A percentile compares a stretch with the other conserved stretches of the same genome.
phyloP scores from a whole-genome alignment of 2,888 invertebrate genomes.

The Euplagia quadripunctaria region DNA sequence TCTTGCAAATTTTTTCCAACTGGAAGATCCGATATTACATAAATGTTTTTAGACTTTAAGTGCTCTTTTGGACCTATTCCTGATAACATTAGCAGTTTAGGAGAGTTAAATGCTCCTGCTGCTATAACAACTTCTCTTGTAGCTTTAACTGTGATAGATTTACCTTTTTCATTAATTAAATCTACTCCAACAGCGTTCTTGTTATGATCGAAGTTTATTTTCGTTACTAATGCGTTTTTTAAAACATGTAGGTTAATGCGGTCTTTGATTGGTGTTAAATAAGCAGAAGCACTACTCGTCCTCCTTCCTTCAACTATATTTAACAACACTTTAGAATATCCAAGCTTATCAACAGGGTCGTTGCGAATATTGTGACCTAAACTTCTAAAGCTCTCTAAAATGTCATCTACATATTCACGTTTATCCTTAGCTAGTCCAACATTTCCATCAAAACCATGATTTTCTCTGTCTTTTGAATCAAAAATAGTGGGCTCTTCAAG shows the following conservation, averaged over 20 bases:
- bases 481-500: conserved; percentile 13
- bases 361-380: conserved; percentile 5
- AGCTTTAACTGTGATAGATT: conserved; percentile 47
- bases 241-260: conserved; percentile 56
- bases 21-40: conserved; percentile 57
- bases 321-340: conserved; percentile 7
- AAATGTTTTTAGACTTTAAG: conserved; percentile 51
- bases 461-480: conserved; percentile 4
- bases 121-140: conserved; percentile 63
- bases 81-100: conserved; percentile 64
- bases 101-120: conserved; percentile 62
- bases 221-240: conserved; percentile 57
- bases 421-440: conserved; percentile 19
- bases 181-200: conserved; percentile 59
- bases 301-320: conserved; percentile 4
- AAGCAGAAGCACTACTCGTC: conserved; percentile 59
- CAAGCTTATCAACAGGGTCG: conserved; percentile 9
- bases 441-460: conserved; percentile 21
- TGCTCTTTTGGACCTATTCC: conserved; percentile 64
- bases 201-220: conserved; percentile 58
- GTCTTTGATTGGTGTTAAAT: conserved; percentile 50
- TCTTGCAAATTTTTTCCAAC: conserved; percentile 64
- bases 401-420: conserved; percentile 11
- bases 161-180: conserved; percentile 35
- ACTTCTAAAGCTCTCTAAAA: conserved; percentile 10